Evolutionary conservation across 2,113 vertebrate species (phyloP).

Genomic region (Actinemys pallida): DNA sequence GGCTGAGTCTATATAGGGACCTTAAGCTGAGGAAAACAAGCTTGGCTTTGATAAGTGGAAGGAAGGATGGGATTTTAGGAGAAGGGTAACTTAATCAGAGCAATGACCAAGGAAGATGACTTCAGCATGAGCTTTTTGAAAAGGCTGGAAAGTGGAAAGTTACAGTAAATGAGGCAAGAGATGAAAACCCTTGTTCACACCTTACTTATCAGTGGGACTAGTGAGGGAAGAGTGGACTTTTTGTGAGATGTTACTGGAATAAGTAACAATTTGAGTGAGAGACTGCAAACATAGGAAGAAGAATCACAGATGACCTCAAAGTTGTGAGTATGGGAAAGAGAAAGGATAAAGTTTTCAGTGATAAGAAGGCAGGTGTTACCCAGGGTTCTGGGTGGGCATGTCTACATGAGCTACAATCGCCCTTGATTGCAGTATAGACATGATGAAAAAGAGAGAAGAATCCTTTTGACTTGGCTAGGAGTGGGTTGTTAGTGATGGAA

Average conservation of each 20-base stretch:
- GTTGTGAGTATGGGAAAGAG: not conserved
- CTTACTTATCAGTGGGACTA: not conserved
- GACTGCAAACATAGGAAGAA: not conserved
- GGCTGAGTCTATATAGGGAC: not conserved
- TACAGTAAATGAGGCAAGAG: not conserved
- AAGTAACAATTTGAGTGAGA: not conserved
- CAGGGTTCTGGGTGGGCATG: not conserved
- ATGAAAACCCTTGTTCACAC: not conserved
- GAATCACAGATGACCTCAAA: not conserved
- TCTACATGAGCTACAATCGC: not conserved
- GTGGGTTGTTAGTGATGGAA: rapidly evolving
- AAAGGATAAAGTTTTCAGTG: not conserved
- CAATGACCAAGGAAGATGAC: not conserved
- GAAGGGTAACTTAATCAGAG: not conserved
- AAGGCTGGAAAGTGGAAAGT: not conserved
- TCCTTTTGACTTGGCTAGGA: rapidly evolving
- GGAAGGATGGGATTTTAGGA: not conserved
- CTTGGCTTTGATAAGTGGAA: not conserved
- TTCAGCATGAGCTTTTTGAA: not conserved
- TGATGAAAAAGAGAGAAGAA: not conserved
- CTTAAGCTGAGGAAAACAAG: not conserved
- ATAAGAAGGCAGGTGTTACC: not conserved
- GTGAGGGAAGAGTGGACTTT: not conserved
- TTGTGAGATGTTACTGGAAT: not conserved
- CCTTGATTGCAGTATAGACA: not conserved